These are phyloP conservation scores for Elephantulus edwardii DNA, from an alignment of 2,113 vertebrate species.

Conservation along the genomic window DNA sequence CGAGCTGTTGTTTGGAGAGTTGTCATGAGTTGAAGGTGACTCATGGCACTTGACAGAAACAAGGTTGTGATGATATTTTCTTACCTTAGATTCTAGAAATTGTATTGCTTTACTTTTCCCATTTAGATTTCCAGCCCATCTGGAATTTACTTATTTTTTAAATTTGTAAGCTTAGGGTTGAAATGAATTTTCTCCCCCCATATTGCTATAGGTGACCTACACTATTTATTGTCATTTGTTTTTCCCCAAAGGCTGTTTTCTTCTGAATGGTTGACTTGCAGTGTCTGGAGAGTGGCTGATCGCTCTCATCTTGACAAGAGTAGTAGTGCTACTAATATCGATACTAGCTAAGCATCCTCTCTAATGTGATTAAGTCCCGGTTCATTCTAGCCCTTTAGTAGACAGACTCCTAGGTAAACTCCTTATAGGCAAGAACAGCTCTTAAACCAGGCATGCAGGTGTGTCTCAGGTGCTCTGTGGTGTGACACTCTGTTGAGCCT, in stretches of 20 bases:
- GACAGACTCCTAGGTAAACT: too few relatives aligned
- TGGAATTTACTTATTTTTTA: background rate
- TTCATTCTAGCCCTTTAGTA: too few relatives aligned
- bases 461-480: background rate
- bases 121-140: background rate
- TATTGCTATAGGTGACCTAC: background rate
- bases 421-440: too few relatives aligned
- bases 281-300: background rate
- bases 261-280: background rate
- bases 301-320: too few relatives aligned
- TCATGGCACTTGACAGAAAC: too few relatives aligned
- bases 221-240: background rate
- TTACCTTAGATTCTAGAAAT: background rate
- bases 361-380: too few relatives aligned
- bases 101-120: conserved; percentile 1
- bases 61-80: background rate
- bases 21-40: too few relatives aligned
- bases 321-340: background rate
- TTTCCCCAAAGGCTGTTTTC: background rate
- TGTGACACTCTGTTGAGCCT: background rate
- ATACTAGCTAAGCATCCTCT: too few relatives aligned
- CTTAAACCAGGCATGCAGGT: background rate
- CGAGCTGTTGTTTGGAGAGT: too few relatives aligned
- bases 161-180: background rate
- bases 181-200: background rate